Base-by-base conservation (phyloP, 1,140 invertebrate genomes). In the Drosophila ananassae region DNA sequence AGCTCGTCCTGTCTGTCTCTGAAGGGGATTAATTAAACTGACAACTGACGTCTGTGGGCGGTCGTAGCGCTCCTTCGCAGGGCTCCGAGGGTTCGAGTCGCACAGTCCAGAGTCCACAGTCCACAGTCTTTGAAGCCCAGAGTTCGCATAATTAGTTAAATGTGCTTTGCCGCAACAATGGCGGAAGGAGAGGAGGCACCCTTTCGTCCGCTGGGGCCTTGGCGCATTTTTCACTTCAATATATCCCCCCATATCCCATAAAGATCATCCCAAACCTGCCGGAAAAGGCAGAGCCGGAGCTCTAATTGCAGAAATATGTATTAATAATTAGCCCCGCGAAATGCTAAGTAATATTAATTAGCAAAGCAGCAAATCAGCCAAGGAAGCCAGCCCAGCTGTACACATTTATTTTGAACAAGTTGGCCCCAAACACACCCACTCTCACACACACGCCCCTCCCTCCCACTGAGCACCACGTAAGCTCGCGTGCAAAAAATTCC, bases 111-210 rank as follows among this genome's bases (percentile, higher is more conserved):
- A 4, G 25, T 57, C 44, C 56, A 50, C 25, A 61, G 63, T 59
- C 54, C 50, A 17, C n/a, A 21, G 71, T 63, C 83, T 89, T 89
- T 89, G 83, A 89, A 64, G 83, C 81, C 72, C 53, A 60, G 37
- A 77, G 79, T 60, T 79, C 52, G 64, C 79, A 82, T 89, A 89
- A 89, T 89, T 89, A 89, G 83, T 89, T 89, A 79, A 89, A 89
- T 89, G 83, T 83, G 83, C 83, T 89, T 67, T 53, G 71, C 75
- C 74, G 69, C 62, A 79, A 89, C 76, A 79, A 89, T 89, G 79
- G 79, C 51, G 44, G 63, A 68, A 21, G n/a, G 41, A 46, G 41
- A 9, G 13, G 17, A 17, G 39, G n/a, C 6, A n/a, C 39, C 3
- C 39, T 21, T 44, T 7, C 13, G 17, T 22, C 21, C 21, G 6